phyloP scores from a whole-genome alignment of 2,113 vertebrate species.

The Mastomys coucha region DNA sequence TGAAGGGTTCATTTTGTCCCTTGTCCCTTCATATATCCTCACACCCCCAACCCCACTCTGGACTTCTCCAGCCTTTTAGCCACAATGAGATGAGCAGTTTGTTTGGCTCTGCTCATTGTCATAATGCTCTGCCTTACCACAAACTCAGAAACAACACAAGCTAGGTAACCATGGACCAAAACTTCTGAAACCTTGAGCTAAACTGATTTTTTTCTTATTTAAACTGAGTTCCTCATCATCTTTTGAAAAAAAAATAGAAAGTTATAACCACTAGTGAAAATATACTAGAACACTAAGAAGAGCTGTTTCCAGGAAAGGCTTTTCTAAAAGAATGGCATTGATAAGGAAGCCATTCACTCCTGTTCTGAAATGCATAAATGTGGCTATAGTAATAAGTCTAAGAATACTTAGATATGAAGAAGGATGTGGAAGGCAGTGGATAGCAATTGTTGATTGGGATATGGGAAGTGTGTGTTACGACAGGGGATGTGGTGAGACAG shows the following conservation, averaged over 20 bases:
- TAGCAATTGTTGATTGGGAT: not conserved
- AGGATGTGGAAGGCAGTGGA: not conserved
- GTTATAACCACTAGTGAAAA: not conserved
- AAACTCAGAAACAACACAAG: not conserved
- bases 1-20: not conserved
- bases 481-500: not conserved
- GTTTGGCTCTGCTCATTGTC: accelerated
- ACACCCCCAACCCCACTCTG: too few relatives aligned
- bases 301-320: not conserved
- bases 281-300: not conserved
- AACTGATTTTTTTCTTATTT: not conserved
- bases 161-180: not conserved
- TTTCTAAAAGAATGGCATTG: not conserved
- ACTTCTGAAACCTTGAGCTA: not conserved
- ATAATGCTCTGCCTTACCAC: not conserved
- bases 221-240: not conserved
- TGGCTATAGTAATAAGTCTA: not conserved
- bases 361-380: not conserved
- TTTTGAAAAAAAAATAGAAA: not conserved
- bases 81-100: not conserved
- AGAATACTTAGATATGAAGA: not conserved
- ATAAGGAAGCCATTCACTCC: not conserved
- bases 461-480: not conserved
- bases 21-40: not conserved
- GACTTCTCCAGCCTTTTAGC: not conserved